phyloP scores from a whole-genome alignment of 2,113 vertebrate species.

The Saimiri boliviensis region DNA sequence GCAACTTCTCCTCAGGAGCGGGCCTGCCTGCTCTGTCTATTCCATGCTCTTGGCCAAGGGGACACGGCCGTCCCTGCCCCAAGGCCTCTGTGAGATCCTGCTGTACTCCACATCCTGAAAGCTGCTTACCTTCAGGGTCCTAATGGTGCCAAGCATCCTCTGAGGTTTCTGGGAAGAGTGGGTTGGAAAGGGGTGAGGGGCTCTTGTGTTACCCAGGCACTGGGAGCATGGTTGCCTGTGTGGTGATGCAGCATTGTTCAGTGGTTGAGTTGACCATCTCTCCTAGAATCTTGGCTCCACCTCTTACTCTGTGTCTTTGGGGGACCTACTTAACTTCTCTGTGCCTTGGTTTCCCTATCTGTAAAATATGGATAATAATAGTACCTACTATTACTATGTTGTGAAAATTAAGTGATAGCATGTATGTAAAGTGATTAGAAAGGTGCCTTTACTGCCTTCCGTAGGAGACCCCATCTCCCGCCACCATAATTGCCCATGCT shows the following conservation, averaged over 20 bases:
- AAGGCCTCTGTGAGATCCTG: background rate
- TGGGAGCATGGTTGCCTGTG: rapidly evolving
- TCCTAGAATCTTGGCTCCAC: background rate
- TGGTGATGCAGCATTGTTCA: background rate
- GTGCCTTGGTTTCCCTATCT: background rate
- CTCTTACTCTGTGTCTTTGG: background rate
- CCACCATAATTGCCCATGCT: background rate
- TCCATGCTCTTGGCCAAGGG: background rate
- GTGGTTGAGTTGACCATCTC: background rate
- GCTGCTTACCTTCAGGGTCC: background rate
- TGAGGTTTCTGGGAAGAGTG: background rate
- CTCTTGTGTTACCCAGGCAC: too few relatives aligned
- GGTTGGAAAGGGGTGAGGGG: too few relatives aligned
- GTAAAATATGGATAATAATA: background rate
- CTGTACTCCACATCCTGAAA: background rate
- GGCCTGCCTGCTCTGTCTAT: background rate
- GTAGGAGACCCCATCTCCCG: rapidly evolving
- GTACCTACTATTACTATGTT: background rate
- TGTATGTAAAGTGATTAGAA: background rate
- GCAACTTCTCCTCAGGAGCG: background rate
- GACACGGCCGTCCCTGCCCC: too few relatives aligned
- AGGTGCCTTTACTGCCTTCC: too few relatives aligned
- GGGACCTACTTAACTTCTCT: background rate
- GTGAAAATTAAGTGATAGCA: background rate
- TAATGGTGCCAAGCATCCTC: background rate